Evolutionary conservation across 2,113 vertebrate genomes (phyloP).

Genomic region (Delphinus delphis): DNA sequence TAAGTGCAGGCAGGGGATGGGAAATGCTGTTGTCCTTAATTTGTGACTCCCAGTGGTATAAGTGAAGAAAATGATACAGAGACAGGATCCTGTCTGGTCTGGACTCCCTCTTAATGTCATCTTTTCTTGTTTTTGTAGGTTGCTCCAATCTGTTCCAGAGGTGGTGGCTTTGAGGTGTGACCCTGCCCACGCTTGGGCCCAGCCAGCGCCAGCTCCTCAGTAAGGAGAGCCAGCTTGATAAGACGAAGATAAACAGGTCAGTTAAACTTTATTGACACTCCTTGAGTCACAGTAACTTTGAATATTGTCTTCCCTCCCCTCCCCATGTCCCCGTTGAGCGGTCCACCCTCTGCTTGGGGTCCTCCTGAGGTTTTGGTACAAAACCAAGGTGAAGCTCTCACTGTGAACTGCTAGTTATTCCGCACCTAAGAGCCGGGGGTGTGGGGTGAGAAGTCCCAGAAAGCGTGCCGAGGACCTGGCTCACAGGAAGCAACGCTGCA

Average conservation of each 20-base stretch:
- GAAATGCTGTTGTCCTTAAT: background rate
- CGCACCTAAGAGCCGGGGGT: background rate
- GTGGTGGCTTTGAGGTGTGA: conserved; percentile 77
- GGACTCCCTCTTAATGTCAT: background rate
- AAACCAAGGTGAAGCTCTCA: background rate
- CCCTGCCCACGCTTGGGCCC: conserved; percentile 24
- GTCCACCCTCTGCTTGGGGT: background rate
- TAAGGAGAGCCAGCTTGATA: conserved; percentile 75
- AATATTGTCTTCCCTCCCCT: background rate
- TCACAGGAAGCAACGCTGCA: background rate
- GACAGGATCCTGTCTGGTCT: background rate
- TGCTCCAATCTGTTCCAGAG: conserved; percentile 67
- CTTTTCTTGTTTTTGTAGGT: conserved; percentile 38
- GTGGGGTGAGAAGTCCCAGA: background rate
- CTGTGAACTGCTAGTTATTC: background rate
- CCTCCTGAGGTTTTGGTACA: background rate
- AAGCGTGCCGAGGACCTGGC: background rate
- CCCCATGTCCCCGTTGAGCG: background rate
- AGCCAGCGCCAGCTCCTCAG: conserved; percentile 57
- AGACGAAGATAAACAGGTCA: conserved; percentile 76
- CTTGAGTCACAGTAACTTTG: conserved; percentile 60
- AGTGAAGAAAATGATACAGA: background rate
- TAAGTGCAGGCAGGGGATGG: background rate
- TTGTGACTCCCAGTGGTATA: background rate
- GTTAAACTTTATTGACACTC: conserved; percentile 33